Percentiles rank a stretch among this genome's conserved stretches.
Evolutionary conservation across 2,888 invertebrate species (phyloP).

Genomic region (Cataglyphis livida): DNA sequence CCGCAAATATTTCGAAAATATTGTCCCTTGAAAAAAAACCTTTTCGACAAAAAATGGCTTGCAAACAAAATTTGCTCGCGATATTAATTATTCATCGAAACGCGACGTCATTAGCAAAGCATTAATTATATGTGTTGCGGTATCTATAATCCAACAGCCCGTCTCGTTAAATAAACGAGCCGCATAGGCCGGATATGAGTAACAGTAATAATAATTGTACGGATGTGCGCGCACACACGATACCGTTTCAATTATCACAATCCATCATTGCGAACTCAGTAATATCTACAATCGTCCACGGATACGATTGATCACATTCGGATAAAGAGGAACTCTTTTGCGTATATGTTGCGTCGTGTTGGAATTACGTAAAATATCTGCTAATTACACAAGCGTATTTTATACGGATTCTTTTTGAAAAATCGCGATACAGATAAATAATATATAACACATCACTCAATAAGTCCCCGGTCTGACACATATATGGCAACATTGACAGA

Average conservation of each 20-base stretch:
- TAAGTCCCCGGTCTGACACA: no score
- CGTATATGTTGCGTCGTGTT: neutral
- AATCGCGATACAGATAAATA: neutral
- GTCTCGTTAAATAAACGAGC: slow-evolving; percentile 45
- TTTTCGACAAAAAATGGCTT: neutral
- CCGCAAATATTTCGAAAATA: slow-evolving; percentile 22
- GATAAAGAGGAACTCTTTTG: neutral
- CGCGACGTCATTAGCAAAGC: slow-evolving; percentile 35
- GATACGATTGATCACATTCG: neutral
- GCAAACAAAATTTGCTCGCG: neutral
- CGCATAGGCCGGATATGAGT: slow-evolving; percentile 11
- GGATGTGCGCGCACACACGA: neutral
- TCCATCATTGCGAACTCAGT: slow-evolving; percentile 1
- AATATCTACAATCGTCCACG: neutral
- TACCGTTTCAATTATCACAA: slow-evolving; percentile 29
- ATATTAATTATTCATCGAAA: slow-evolving; percentile 36
- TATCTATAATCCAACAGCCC: slow-evolving; percentile 32
- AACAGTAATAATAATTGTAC: slow-evolving; percentile 19
- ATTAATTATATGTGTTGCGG: slow-evolving; percentile 31
- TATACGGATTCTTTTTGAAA: neutral
- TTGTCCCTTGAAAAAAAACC: neutral
- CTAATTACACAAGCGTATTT: neutral
- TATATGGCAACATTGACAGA: no score
- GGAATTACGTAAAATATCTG: neutral
- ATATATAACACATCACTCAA: neutral